These are phyloP conservation scores for Gisinianus flammeolus DNA, from an alignment of 2,888 invertebrate species.

Conservation along the genomic window DNA sequence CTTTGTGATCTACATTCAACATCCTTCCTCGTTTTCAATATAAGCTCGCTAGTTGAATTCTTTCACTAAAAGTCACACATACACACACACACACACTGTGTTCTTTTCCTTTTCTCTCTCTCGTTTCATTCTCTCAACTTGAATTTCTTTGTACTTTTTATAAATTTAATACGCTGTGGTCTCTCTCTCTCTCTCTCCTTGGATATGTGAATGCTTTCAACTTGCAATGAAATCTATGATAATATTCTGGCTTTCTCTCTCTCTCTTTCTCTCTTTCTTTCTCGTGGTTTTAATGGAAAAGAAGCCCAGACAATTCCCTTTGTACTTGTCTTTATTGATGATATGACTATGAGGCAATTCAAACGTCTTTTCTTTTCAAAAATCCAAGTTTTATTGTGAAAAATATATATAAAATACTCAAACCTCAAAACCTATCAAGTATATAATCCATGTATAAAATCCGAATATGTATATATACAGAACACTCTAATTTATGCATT, in stretches of 20 bases:
- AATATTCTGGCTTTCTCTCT: background rate
- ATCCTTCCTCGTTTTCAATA: slow-evolving; percentile 33
- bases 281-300: background rate
- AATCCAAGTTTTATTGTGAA: too few relatives aligned
- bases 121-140: too few relatives aligned
- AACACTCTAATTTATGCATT: too few relatives aligned
- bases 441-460: too few relatives aligned
- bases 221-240: slow-evolving; percentile 24
- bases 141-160: too few relatives aligned
- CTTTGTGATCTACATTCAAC: slow-evolving; percentile 29
- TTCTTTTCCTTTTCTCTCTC: too few relatives aligned
- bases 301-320: background rate
- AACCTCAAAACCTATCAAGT: too few relatives aligned
- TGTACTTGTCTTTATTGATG: background rate
- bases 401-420: too few relatives aligned
- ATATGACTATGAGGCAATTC: background rate
- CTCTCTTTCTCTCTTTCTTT: background rate
- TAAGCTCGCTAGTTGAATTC: slow-evolving; percentile 9
- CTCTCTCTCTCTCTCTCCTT: too few relatives aligned
- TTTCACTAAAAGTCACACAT: background rate
- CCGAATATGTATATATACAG: too few relatives aligned
- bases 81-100: background rate
- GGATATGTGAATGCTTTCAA: slow-evolving; percentile 15
- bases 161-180: too few relatives aligned
- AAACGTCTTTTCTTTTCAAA: too few relatives aligned